These are phyloP conservation scores for Papilio helenus DNA, from an alignment of 1,140 invertebrate species.

Conservation along the genomic window DNA sequence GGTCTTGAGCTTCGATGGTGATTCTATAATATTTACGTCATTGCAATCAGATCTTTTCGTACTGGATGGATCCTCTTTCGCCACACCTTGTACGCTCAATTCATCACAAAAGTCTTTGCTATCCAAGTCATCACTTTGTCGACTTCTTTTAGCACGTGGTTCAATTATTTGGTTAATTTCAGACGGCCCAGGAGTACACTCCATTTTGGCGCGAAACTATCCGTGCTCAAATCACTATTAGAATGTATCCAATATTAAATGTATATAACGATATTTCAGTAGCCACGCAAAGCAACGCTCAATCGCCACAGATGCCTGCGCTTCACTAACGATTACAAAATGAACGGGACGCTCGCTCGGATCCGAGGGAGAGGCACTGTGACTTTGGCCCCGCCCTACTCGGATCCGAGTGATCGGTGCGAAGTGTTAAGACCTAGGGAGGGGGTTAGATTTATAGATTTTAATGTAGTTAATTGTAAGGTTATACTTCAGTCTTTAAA, in stretches of 20 bases:
- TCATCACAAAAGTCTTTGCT: conserved; percentile 42
- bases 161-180: conserved; percentile 3
- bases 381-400: conserved; percentile 27
- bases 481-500: too few species aligned
- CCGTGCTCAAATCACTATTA: conserved; percentile 40
- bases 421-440: background rate
- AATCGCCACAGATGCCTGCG: conserved; percentile 23
- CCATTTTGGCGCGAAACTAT: conserved; percentile 44
- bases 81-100: conserved; percentile 18
- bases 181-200: conserved; percentile 42
- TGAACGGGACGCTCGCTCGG: conserved; percentile 25
- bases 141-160: conserved; percentile 41
- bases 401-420: conserved; percentile 26
- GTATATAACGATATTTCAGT: conserved; percentile 22
- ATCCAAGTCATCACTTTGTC: conserved; percentile 43
- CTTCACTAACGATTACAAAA: conserved; percentile 15
- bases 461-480: too few species aligned
- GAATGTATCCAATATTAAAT: conserved; percentile 40
- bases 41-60: conserved; percentile 37
- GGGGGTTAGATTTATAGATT: too few species aligned
- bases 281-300: conserved; percentile 6
- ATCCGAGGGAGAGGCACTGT: conserved; percentile 24
- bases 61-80: conserved; percentile 40
- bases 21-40: conserved; percentile 42
- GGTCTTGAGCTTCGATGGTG: conserved; percentile 24